Evolutionary conservation across 2,113 vertebrate genomes (phyloP), one percentile per base, ranked within the genome.

Genomic region (Protomyctophum bolini): DNA sequence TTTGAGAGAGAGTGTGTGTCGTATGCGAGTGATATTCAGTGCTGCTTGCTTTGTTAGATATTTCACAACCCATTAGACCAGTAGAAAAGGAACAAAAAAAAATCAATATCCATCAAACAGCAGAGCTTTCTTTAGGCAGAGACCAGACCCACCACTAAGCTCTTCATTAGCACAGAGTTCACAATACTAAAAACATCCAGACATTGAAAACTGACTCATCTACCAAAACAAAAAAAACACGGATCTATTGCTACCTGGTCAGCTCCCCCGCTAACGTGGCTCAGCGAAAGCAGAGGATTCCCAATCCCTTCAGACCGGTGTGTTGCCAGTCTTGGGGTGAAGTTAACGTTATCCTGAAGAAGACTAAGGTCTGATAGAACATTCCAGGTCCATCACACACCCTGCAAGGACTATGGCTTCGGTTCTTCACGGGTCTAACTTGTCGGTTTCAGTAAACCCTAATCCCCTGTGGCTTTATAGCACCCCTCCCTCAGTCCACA

Each of bases 281-380:
- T 93, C 92, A 93, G 92, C 88, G 83, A 87, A 89, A 77, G 89
- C 89, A 89, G 89, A 82, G 52, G 68, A 4, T 57, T 67, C 62
- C 60, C 56, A 4, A 54, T 67, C 62, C 60, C 56, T 63, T 66
- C 21, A 12, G 50, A 50, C 21, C 28, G 11, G 28, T 54, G 1
- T 28, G 33, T 6, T 41, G 63, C 48, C 51, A 69, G 65, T 72
- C 68, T 80, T 54, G 61, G 64, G 64, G 62, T 80, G 61, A 33
- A 29, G 45, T 77, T 77, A 74, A 86, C 9, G 70, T 66, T 66
- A 33, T 73, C 21, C 64, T 67, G 63, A 80, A 76, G 75, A 72
- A 74, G 83, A 85, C 64, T n/a, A 59, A 63, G 46, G 64, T 77
- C 64, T 63, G 29, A 61, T 73, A 66, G 63, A 77, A 68, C 59